These are phyloP conservation scores for Pangasius krempfi DNA, from an alignment of 2,797 vertebrate species.

Conservation along the genomic window DNA sequence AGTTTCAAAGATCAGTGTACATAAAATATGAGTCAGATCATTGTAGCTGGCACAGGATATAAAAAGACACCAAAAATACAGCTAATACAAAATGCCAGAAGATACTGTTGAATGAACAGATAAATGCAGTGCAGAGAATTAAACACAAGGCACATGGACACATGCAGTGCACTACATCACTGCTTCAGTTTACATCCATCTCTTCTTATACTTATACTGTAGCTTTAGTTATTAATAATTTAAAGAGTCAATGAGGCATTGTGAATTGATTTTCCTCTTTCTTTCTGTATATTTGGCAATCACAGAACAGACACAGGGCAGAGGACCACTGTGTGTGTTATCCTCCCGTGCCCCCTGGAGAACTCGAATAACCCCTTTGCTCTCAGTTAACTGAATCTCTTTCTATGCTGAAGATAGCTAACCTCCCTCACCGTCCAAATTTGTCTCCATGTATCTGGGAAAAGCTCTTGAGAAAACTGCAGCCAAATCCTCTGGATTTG, in stretches of 20 bases:
- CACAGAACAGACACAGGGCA: slow-evolving; percentile 32
- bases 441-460: slow-evolving; percentile 61
- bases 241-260: neutral
- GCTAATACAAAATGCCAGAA: neutral
- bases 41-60: neutral
- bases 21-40: neutral
- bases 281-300: neutral
- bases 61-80: neutral
- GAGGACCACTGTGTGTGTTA: slow-evolving; percentile 28
- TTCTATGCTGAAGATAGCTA: slow-evolving; percentile 33
- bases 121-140: neutral
- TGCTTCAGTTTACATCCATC: neutral
- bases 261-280: slow-evolving; percentile 18
- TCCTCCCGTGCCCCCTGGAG: slow-evolving; percentile 27
- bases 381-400: slow-evolving; percentile 48
- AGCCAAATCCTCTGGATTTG: slow-evolving; percentile 65
- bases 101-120: neutral
- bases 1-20: neutral
- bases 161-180: neutral
- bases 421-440: slow-evolving; percentile 40
- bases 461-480: slow-evolving; percentile 63
- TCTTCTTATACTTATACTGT: neutral
- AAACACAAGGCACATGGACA: neutral
- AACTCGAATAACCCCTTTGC: slow-evolving; percentile 53
- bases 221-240: neutral